Evolutionary conservation across 2,797 vertebrate genomes (phyloP).

Genomic region (Adelosebastes latens): DNA sequence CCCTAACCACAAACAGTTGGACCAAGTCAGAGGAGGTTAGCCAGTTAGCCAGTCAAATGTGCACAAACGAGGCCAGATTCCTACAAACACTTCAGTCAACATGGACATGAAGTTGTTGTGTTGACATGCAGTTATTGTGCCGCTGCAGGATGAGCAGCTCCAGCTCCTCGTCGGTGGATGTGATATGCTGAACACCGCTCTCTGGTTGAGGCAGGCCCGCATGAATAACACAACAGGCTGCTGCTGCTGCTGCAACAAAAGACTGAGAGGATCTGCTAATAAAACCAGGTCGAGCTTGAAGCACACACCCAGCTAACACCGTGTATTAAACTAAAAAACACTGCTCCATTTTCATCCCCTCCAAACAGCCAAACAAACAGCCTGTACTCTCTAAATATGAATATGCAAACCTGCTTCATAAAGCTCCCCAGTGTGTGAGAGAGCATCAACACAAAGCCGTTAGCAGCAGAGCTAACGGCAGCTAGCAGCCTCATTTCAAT

Average conservation of each 20-base stretch:
- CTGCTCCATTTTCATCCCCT: neutral
- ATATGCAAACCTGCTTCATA: slow-evolving; percentile 84
- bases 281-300: slow-evolving; percentile 60
- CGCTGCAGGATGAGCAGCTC: slow-evolving; percentile 5
- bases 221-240: slow-evolving; percentile 87
- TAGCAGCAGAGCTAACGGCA: slow-evolving; percentile 76
- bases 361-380: slow-evolving; percentile 18
- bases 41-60: neutral
- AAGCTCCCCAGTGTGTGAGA: slow-evolving; percentile 56
- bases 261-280: slow-evolving; percentile 56
- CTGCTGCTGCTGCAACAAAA: slow-evolving; percentile 76
- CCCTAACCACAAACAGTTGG: neutral
- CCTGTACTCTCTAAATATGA: slow-evolving; percentile 75
- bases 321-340: neutral
- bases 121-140: slow-evolving; percentile 27
- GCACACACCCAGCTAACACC: slow-evolving; percentile 28
- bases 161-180: slow-evolving; percentile 21
- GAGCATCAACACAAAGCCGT: slow-evolving; percentile 84
- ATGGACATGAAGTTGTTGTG: neutral
- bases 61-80: neutral
- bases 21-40: neutral
- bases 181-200: slow-evolving; percentile 81
- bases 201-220: slow-evolving; percentile 77
- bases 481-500: slow-evolving; percentile 72
- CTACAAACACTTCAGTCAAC: neutral